Evolutionary conservation across 2,797 vertebrate species (phyloP), one percentile per base, ranked within the genome.

Genomic region (Sebastes trivittatus): DNA sequence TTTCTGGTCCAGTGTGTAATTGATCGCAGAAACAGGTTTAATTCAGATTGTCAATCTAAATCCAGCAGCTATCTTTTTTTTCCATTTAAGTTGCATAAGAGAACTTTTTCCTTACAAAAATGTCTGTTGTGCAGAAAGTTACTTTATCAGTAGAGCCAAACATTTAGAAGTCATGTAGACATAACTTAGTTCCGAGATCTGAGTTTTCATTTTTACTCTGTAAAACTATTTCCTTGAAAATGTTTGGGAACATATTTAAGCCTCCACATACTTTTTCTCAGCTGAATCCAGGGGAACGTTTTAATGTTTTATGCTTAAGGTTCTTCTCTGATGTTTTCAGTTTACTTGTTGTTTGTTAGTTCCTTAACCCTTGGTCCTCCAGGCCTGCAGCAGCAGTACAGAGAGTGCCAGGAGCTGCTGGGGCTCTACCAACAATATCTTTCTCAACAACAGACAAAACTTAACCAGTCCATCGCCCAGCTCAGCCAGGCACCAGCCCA

Each of bases 331-430:
- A 59, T 69, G 4, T 78, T 18, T 81, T 70, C 25, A 60, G 13
- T 76, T 46, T 29, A 68, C 55, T 7, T 54, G 49, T 56, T 64
- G 34, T 75, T 56, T 78, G 67, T 86, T 87, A 69, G 56, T 77
- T 82, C 30, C 91, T 94, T 90, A 93, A 94, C 90, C 93, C 94
- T 95, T 96, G 94, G 95, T 95, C 34, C 76, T 89, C 87, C 80
- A 99, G 98, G 96, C 93, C 95, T 99, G 80, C 98, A 98, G 87
- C 97, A 97, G 85, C 98, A 99, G 88, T 99, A 99, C 91, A 96
- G 92, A 93, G 98, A 99, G 92, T 99, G 98, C 88, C 98, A 99
- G 95, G 97, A 99, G 92, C 96, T 99, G 91, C 90, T 99, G 62
- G 96, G 94, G 25, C 97, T 99, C 42, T 99, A 99, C 94, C 98